A percentile compares a stretch with the other conserved stretches of the same genome.
Conservation (phyloP, 1,140 invertebrate genomes). For the Ganaspis sp. region DNA sequence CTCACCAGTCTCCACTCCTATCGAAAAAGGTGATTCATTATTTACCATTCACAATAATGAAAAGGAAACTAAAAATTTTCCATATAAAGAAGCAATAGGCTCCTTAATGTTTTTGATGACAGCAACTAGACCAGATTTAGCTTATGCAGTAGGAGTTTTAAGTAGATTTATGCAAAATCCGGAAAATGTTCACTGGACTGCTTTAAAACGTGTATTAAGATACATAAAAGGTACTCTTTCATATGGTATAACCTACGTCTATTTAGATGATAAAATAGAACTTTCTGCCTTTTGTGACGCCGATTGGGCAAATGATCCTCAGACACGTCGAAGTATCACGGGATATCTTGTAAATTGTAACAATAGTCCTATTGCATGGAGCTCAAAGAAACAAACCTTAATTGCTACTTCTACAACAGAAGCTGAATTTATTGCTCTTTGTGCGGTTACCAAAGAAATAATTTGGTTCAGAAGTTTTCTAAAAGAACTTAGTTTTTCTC, state of each 20-base stretch:
- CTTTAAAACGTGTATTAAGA: neutral
- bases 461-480: constrained; percentile 34
- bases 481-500: constrained; percentile 1
- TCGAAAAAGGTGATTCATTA: neutral
- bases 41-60: too few species aligned
- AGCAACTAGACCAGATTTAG: constrained; percentile 63
- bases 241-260: neutral
- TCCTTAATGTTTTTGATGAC: constrained; percentile 62
- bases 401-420: constrained; percentile 67
- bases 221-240: neutral
- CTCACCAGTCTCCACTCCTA: neutral
- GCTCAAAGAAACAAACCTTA: constrained; percentile 60
- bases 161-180: constrained; percentile 42
- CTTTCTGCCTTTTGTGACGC: constrained; percentile 46
- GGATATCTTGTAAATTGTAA: constrained; percentile 56
- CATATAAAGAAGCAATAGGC: constrained; percentile 61
- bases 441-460: constrained; percentile 33
- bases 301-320: constrained; percentile 52
- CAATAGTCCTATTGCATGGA: constrained; percentile 59
- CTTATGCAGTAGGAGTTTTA: constrained; percentile 57
- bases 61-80: neutral
- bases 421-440: constrained; percentile 60
- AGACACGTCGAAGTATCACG: constrained; percentile 52
- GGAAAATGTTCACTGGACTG: neutral
- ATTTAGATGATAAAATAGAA: neutral